Evolutionary conservation across 2,888 invertebrate species (phyloP).

Genomic region (Sisyra terminalis): DNA sequence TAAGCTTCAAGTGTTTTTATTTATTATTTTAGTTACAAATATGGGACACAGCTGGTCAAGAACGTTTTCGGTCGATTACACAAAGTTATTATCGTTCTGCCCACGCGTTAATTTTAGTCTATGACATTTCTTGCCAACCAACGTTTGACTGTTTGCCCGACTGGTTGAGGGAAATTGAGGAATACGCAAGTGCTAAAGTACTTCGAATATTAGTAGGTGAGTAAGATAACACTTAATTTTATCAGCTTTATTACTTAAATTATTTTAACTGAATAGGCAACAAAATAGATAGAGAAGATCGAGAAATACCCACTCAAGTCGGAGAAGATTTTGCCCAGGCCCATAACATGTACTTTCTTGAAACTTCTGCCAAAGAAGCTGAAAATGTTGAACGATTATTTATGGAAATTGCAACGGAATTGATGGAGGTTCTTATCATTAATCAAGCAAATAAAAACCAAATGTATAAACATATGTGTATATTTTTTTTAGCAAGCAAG

Average conservation of each 20-base stretch:
- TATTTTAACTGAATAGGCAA: slow-evolving; percentile 46
- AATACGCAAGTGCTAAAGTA: slow-evolving; percentile 91
- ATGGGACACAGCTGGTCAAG: slow-evolving; percentile 98
- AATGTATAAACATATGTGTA: too few relatives aligned
- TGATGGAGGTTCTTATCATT: slow-evolving; percentile 57
- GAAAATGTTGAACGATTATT: slow-evolving; percentile 95
- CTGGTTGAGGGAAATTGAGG: slow-evolving; percentile 94
- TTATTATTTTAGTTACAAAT: slow-evolving; percentile 67
- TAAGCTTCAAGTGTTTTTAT: slow-evolving; percentile 9
- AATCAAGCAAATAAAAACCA: too few relatives aligned
- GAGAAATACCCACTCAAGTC: slow-evolving; percentile 88
- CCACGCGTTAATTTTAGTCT: slow-evolving; percentile 90
- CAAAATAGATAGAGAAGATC: slow-evolving; percentile 91
- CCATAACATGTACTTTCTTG: slow-evolving; percentile 94
- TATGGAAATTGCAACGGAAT: slow-evolving; percentile 88
- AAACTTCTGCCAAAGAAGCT: slow-evolving; percentile 95
- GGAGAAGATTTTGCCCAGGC: slow-evolving; percentile 92
- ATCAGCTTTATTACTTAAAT: neutral
- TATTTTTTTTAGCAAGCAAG: slow-evolving; percentile 54
- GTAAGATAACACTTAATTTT: slow-evolving; percentile 18
- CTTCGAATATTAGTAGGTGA: slow-evolving; percentile 84
- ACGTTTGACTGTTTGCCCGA: slow-evolving; percentile 95
- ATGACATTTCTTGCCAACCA: slow-evolving; percentile 95
- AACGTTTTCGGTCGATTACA: slow-evolving; percentile 90
- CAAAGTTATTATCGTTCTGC: slow-evolving; percentile 96